phyloP scores from a whole-genome alignment of 1,140 invertebrate genomes.

The Achatina immaculata region DNA sequence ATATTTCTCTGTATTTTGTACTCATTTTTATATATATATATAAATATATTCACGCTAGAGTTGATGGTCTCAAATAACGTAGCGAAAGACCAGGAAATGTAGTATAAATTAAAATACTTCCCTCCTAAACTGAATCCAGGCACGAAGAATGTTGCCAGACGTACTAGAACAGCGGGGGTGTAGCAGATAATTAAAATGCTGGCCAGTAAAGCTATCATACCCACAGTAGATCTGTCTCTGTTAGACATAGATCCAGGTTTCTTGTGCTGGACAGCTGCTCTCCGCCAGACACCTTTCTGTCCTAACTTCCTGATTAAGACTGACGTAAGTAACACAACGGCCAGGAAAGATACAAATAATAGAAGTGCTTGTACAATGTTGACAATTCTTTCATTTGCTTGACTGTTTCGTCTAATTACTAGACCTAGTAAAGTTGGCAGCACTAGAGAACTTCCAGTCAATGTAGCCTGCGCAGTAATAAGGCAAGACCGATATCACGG shows the following conservation, averaged over 20 bases:
- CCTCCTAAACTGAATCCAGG: background rate
- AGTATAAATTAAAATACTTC: background rate
- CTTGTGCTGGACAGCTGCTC: too few species aligned
- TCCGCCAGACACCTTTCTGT: background rate
- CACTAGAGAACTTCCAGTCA: background rate
- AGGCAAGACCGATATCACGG: too few species aligned
- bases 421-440: background rate
- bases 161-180: background rate
- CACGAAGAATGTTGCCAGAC: background rate
- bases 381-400: too few species aligned
- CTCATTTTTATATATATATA: conserved; percentile 14
- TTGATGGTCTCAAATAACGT: background rate
- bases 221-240: background rate
- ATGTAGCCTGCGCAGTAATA: background rate
- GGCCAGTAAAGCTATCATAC: background rate
- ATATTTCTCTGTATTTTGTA: background rate
- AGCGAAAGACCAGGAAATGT: background rate
- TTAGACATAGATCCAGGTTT: too few species aligned
- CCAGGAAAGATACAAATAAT: background rate
- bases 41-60: conserved; percentile 15
- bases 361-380: background rate
- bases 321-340: background rate
- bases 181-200: background rate
- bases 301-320: background rate
- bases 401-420: too few species aligned